phyloP scores from a whole-genome alignment of 2,113 vertebrate genomes.

The Rhinichthys klamathensis region DNA sequence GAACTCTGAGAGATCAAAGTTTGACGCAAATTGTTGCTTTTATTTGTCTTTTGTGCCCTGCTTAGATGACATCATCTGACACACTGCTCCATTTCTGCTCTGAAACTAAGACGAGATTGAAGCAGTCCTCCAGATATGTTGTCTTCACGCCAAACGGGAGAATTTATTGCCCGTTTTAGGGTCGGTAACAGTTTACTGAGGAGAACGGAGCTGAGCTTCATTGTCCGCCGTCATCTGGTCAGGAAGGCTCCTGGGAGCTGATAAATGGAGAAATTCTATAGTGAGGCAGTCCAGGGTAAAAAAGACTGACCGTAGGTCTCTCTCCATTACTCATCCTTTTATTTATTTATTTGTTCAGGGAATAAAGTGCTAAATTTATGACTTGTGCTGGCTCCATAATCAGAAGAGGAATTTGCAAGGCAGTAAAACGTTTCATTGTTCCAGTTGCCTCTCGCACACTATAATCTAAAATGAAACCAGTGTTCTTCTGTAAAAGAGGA shows the following conservation, averaged over 20 bases:
- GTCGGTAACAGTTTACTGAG: constrained; percentile 29
- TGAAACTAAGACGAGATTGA: constrained; percentile 3
- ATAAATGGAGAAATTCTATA: constrained; percentile 31
- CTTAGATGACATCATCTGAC: constrained; percentile 34
- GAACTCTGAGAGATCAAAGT: neutral
- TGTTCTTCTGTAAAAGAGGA: neutral
- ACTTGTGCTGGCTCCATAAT: constrained; percentile 45
- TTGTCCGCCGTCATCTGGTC: constrained; percentile 37
- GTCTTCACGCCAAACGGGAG: constrained; percentile 27
- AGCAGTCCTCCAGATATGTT: constrained; percentile 3
- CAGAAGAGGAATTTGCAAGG: constrained; percentile 46
- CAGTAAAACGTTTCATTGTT: constrained; percentile 41
- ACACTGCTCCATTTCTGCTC: constrained; percentile 26
- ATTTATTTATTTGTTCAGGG: constrained; percentile 50
- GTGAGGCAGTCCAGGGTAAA: constrained; percentile 31
- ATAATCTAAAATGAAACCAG: constrained; percentile 29
- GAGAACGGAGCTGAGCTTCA: constrained; percentile 23
- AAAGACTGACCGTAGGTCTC: constrained; percentile 29
- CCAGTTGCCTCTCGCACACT: constrained; percentile 21
- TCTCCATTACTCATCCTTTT: constrained; percentile 39
- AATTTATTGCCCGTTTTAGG: constrained; percentile 31
- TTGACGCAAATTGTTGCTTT: neutral
- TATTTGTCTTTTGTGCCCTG: neutral
- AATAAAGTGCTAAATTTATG: constrained; percentile 49
- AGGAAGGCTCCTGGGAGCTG: constrained; percentile 35